These are phyloP conservation scores for Mesitornis unicolor DNA, from an alignment of 2,113 vertebrate species.

Conservation along the genomic window DNA sequence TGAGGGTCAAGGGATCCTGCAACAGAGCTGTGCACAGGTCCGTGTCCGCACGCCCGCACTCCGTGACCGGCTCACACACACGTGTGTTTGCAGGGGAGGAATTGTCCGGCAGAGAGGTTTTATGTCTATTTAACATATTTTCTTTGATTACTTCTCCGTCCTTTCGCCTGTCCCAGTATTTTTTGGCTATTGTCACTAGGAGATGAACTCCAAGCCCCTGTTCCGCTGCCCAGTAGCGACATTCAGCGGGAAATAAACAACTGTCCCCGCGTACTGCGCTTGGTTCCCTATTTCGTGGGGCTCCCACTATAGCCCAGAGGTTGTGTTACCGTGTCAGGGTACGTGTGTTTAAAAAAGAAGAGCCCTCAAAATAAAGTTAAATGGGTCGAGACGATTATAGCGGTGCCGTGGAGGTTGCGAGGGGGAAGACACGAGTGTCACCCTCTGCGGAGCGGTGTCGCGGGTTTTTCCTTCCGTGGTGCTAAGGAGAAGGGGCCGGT, in stretches of 20 bases:
- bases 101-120: background rate
- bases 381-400: background rate
- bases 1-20: background rate
- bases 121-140: background rate
- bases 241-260: background rate
- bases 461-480: background rate
- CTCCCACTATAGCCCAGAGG: background rate
- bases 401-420: background rate
- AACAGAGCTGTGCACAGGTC: background rate
- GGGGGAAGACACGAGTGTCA: background rate
- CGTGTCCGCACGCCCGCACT: background rate
- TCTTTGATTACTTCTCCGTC: background rate
- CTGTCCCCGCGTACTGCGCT: background rate
- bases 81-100: background rate
- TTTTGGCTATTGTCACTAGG: background rate
- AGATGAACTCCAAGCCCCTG: background rate
- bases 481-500: background rate
- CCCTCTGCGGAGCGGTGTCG: background rate
- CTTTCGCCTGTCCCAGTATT: background rate
- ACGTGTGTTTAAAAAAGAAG: background rate
- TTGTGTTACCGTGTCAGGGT: background rate
- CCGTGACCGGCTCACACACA: background rate
- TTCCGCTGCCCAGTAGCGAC: background rate
- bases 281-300: background rate
- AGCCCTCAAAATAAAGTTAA: background rate